Percentiles rank a stretch among this genome's conserved stretches.
phyloP scores from a whole-genome alignment of 1,140 invertebrate genomes.

The Plodia interpunctella region DNA sequence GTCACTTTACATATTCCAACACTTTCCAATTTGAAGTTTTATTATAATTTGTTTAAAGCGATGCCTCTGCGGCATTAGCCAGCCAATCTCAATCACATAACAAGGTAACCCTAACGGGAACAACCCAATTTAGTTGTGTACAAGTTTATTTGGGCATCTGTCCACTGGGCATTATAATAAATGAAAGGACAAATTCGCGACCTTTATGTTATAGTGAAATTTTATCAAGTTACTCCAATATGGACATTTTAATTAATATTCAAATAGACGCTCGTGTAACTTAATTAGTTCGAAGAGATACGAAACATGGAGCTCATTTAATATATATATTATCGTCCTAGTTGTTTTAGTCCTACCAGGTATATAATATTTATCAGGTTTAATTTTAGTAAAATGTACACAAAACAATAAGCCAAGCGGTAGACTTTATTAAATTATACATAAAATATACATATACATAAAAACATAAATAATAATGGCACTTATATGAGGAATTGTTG shows the following conservation, averaged over 20 bases:
- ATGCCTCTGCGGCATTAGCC: constrained; percentile 40
- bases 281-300: neutral
- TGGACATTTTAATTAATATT: constrained; percentile 30
- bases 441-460: too few species aligned
- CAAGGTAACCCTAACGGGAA: constrained; percentile 57
- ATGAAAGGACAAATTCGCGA: constrained; percentile 59
- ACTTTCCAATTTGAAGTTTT: constrained; percentile 22
- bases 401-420: too few species aligned
- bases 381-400: too few species aligned
- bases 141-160: constrained; percentile 66
- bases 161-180: constrained; percentile 62
- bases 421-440: too few species aligned
- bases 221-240: constrained; percentile 41
- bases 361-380: too few species aligned
- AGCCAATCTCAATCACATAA: constrained; percentile 60
- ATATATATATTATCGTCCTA: too few species aligned
- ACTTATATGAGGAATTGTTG: too few species aligned
- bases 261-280: neutral
- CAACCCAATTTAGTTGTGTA: constrained; percentile 69
- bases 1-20: neutral
- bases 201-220: constrained; percentile 55
- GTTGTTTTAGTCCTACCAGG: too few species aligned
- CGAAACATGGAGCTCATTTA: neutral
- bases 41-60: constrained; percentile 39
- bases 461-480: too few species aligned